Conservation (phyloP, 2,888 invertebrate genomes). For the Drosophila emarginata region DNA sequence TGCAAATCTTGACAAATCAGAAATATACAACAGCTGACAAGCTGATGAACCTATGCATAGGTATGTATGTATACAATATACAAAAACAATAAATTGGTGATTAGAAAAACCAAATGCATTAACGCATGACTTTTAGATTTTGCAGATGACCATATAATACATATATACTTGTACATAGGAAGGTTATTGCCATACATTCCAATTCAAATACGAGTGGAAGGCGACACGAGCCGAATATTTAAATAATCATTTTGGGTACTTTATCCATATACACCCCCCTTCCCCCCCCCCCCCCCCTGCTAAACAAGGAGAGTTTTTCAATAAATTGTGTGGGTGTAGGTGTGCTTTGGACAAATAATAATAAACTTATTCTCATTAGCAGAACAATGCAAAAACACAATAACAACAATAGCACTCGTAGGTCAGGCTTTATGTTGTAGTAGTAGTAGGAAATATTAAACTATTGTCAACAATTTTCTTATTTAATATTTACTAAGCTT, state of each 20-base stretch:
- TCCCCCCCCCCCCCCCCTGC: not conserved
- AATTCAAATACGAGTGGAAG: slow-evolving; percentile 2
- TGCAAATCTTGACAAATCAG: slow-evolving; percentile 4
- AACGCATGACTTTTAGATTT: not conserved
- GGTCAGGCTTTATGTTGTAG: not conserved
- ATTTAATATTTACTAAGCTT: slow-evolving; percentile 58
- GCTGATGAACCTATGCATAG: not conserved
- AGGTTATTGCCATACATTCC: slow-evolving; percentile 13
- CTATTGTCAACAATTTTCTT: slow-evolving; percentile 49
- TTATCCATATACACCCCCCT: not conserved
- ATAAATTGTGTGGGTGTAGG: slow-evolving; percentile 5
- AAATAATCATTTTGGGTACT: slow-evolving; percentile 22
- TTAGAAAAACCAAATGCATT: slow-evolving; percentile 7
- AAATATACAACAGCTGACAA: slow-evolving; percentile 17
- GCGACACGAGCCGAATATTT: slow-evolving; percentile 46
- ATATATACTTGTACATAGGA: not conserved
- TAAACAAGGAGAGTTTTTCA: not conserved
- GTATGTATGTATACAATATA: not conserved
- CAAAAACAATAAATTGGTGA: not conserved
- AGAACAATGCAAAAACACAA: slow-evolving; percentile 34
- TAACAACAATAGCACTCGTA: slow-evolving; percentile 28
- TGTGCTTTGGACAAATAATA: slow-evolving; percentile 38
- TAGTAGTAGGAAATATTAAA: slow-evolving; percentile 29
- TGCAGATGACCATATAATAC: slow-evolving; percentile 1
- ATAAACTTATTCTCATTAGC: slow-evolving; percentile 52